Conservation (phyloP, 2,113 vertebrate species). For the Rhinolophus sinicus region DNA sequence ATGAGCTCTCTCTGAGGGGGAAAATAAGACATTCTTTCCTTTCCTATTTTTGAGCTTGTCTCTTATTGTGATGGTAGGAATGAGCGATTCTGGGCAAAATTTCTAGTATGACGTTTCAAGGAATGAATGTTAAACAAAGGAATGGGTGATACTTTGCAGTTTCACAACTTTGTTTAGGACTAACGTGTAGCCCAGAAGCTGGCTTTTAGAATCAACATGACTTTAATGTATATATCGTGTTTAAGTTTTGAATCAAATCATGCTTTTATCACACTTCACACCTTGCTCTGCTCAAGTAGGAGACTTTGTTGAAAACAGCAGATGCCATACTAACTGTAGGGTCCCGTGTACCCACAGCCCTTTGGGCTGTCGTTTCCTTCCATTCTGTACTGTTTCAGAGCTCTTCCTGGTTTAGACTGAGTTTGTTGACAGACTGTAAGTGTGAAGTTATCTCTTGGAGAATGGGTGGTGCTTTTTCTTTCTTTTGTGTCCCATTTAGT, state of each 20-base stretch:
- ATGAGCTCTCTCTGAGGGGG: not conserved
- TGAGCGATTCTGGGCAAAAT: conserved; percentile 11
- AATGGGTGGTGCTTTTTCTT: conserved; percentile 27
- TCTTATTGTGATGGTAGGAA: not conserved
- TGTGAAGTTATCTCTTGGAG: not conserved
- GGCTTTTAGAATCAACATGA: not conserved
- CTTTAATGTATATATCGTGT: not conserved
- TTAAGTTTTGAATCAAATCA: not conserved
- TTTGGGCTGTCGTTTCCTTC: not conserved
- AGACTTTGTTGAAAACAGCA: not conserved
- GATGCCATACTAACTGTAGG: not conserved
- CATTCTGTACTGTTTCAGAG: not conserved
- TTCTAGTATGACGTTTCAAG: not conserved
- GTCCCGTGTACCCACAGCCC: not conserved
- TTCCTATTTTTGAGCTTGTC: not conserved
- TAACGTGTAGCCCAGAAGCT: not conserved
- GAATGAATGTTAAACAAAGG: conserved; percentile 16
- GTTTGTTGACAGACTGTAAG: not conserved
- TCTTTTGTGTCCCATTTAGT: not conserved
- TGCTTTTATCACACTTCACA: not conserved
- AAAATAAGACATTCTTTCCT: not conserved
- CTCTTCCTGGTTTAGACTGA: not conserved
- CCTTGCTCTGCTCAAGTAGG: not conserved
- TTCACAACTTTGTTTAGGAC: not conserved
- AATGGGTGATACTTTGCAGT: not conserved